Evolutionary conservation across 2,113 vertebrate species (phyloP).

Genomic region (Platichthys stellatus): DNA sequence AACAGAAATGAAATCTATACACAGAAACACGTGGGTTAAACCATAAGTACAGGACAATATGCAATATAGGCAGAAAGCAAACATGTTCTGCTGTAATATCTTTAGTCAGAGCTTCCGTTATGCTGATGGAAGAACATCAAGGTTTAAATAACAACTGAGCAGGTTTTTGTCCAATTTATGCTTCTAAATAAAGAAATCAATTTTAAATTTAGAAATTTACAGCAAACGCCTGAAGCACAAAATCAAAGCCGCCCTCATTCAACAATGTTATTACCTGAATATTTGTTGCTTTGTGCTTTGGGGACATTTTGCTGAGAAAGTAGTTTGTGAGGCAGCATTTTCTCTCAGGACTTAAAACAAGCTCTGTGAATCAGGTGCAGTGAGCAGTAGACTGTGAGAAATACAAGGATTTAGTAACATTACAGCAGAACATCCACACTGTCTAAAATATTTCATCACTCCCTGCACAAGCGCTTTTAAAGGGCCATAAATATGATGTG

Average conservation of each 20-base stretch:
- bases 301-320: neutral
- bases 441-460: neutral
- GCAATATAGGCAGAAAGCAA: too few relatives aligned
- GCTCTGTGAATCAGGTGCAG: too few relatives aligned
- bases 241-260: slow-evolving; percentile 23
- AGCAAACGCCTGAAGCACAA: slow-evolving; percentile 30
- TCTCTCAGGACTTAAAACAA: too few relatives aligned
- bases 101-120: neutral
- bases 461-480: neutral
- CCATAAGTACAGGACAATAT: too few relatives aligned
- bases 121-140: neutral
- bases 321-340: slow-evolving; percentile 11
- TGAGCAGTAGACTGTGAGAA: too few relatives aligned
- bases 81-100: neutral
- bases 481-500: neutral
- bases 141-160: slow-evolving; percentile 13
- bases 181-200: slow-evolving; percentile 13
- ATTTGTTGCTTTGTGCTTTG: neutral
- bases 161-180: slow-evolving; percentile 11
- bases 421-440: neutral
- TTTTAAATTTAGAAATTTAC: slow-evolving; percentile 22
- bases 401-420: too few relatives aligned
- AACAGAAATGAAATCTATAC: neutral
- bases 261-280: slow-evolving; percentile 30
- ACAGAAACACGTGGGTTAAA: neutral